Evolutionary conservation across 1,140 invertebrate genomes (phyloP).

Genomic region (Ctenoplectra terminalis): DNA sequence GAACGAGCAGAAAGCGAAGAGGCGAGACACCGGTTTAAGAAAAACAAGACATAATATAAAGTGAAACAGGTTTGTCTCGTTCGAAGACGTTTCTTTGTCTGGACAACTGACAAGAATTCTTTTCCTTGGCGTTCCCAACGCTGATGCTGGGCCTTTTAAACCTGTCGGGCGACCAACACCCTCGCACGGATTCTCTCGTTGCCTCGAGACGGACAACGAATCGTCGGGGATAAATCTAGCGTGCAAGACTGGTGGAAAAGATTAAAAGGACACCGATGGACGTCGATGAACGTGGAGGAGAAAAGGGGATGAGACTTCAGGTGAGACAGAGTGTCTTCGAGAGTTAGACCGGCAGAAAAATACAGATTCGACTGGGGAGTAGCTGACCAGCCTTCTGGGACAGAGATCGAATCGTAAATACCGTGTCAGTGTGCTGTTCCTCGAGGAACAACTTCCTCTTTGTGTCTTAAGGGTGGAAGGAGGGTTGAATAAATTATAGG

Average conservation of each 20-base stretch:
- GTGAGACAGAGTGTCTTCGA: slow-evolving; percentile 16
- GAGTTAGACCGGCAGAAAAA: slow-evolving; percentile 10
- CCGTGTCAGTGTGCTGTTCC: neutral
- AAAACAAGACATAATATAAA: slow-evolving; percentile 36
- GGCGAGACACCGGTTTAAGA: neutral
- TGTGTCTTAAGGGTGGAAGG: neutral
- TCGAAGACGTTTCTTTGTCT: slow-evolving; percentile 29
- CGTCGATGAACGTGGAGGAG: neutral
- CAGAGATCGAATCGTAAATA: slow-evolving; percentile 1
- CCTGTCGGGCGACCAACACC: slow-evolving; percentile 15
- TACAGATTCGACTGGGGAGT: neutral
- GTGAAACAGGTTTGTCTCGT: slow-evolving; percentile 33
- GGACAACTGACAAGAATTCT: slow-evolving; percentile 31
- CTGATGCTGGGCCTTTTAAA: slow-evolving; percentile 10
- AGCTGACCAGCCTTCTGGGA: neutral
- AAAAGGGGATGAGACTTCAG: neutral
- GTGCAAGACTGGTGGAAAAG: slow-evolving; percentile 8
- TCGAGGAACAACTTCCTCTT: neutral
- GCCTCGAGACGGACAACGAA: slow-evolving; percentile 36
- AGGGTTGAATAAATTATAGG: neutral
- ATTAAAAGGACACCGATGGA: slow-evolving; percentile 39
- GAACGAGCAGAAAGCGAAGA: too few relatives aligned
- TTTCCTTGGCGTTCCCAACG: neutral
- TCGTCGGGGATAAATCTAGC: slow-evolving; percentile 48
- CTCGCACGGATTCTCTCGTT: neutral